phyloP scores from a whole-genome alignment of 1,140 invertebrate genomes.

The Vanessa atalanta region DNA sequence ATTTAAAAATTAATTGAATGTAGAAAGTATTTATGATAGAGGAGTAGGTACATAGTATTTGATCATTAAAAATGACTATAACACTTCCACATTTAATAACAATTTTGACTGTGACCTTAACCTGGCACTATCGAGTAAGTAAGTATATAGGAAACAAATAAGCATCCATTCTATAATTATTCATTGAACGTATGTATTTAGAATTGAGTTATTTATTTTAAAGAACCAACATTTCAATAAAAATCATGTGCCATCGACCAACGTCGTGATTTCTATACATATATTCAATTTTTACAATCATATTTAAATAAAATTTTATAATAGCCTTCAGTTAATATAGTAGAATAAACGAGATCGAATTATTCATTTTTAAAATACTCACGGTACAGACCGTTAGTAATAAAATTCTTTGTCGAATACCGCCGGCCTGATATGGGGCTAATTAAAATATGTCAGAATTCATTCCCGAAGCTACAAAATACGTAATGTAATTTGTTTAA shows the following conservation, averaged over 20 bases:
- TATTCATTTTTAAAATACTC: neutral
- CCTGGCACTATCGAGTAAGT: too few relatives aligned
- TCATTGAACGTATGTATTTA: too few relatives aligned
- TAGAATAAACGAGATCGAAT: conserved; percentile 6
- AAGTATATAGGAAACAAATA: too few relatives aligned
- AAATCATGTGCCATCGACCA: neutral
- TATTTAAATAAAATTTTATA: neutral
- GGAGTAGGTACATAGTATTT: too few relatives aligned
- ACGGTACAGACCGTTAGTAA: conserved; percentile 26
- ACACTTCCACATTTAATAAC: too few relatives aligned
- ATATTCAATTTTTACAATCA: neutral
- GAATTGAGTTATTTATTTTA: too few relatives aligned
- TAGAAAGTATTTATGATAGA: too few relatives aligned
- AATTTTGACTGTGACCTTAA: too few relatives aligned
- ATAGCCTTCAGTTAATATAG: neutral
- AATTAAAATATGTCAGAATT: conserved; percentile 61
- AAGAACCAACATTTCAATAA: neutral
- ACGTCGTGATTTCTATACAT: neutral
- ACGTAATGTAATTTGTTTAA: conserved; percentile 27
- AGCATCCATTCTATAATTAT: too few relatives aligned
- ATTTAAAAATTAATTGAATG: too few relatives aligned
- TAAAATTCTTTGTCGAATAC: conserved; percentile 53
- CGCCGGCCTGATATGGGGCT: conserved; percentile 45
- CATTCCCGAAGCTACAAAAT: conserved; percentile 18
- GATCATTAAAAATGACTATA: too few relatives aligned